phyloP scores from a whole-genome alignment of 2,113 vertebrate genomes.

The Spizaetus ornatus region DNA sequence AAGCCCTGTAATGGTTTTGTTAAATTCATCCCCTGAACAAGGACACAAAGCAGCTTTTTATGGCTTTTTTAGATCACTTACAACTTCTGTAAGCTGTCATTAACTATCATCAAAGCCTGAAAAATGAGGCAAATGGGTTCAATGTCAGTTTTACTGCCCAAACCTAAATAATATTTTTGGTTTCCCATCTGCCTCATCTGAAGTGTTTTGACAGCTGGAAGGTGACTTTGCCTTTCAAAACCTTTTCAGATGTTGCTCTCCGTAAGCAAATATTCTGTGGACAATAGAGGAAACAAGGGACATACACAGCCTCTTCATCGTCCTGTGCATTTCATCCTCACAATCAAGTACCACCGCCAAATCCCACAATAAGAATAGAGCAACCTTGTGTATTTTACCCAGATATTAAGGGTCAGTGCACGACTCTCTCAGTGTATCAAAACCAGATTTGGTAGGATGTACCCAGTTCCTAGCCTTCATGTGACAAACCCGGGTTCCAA shows the following conservation, averaged over 20 bases:
- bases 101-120: slow-evolving; percentile 51
- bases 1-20: slow-evolving; percentile 39
- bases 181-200: slow-evolving; percentile 51
- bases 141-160: slow-evolving; percentile 53
- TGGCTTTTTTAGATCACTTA: slow-evolving; percentile 49
- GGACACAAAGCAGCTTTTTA: slow-evolving; percentile 48
- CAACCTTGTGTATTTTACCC: not conserved
- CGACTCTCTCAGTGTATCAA: accelerated
- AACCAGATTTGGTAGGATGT: not conserved
- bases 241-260: not conserved
- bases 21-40: slow-evolving; percentile 42
- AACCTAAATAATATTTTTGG: slow-evolving; percentile 48
- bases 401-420: not conserved
- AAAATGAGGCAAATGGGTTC: slow-evolving; percentile 47
- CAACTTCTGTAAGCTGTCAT: slow-evolving; percentile 42
- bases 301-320: not conserved
- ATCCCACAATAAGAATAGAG: not conserved
- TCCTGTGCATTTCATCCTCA: not conserved
- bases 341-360: not conserved
- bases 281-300: not conserved
- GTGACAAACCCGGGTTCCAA: not conserved
- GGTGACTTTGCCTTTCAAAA: slow-evolving; percentile 55
- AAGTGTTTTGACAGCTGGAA: slow-evolving; percentile 37
- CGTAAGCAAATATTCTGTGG: not conserved
- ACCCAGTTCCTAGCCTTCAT: not conserved